Conservation (phyloP, 2,797 vertebrate species). For the Cynopterus sphinx region DNA sequence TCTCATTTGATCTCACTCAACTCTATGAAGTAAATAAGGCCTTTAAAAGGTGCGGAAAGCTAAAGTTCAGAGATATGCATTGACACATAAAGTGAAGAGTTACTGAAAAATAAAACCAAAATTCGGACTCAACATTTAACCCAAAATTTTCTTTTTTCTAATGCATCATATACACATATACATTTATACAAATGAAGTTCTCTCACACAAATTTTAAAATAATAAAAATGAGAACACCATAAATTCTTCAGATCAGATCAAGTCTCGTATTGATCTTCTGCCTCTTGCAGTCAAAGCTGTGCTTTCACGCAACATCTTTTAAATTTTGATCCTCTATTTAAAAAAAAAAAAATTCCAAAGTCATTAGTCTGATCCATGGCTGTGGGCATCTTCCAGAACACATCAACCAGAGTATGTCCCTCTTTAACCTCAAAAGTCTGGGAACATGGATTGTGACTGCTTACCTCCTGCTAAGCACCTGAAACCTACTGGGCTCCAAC, state of each 20-base stretch:
- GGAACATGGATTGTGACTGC: slow-evolving; percentile 65
- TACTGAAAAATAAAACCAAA: background rate
- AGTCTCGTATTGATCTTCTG: slow-evolving; percentile 41
- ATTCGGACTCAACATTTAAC: slow-evolving; percentile 22
- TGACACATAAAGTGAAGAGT: background rate
- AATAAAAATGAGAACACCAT: slow-evolving; percentile 51
- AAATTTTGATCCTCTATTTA: slow-evolving; percentile 64
- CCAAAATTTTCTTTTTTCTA: background rate
- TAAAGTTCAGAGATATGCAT: background rate
- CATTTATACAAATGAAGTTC: background rate
- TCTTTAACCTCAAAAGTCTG: slow-evolving; percentile 42
- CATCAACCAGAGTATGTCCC: slow-evolving; percentile 27
- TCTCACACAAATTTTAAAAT: slow-evolving; percentile 40
- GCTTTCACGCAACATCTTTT: slow-evolving; percentile 61
- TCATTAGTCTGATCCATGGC: slow-evolving; percentile 11
- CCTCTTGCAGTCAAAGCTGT: slow-evolving; percentile 56
- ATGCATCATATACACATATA: background rate
- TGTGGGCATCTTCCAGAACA: background rate
- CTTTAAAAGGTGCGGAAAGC: slow-evolving; percentile 8
- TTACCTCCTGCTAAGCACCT: slow-evolving; percentile 70
- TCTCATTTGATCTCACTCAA: background rate
- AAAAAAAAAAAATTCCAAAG: slow-evolving; percentile 46
- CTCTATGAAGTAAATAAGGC: background rate
- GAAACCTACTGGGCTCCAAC: slow-evolving; percentile 42
- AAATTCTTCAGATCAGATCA: slow-evolving; percentile 56